Conservation (phyloP, 1,140 invertebrate genomes). For the Apocrypta bakeri region DNA sequence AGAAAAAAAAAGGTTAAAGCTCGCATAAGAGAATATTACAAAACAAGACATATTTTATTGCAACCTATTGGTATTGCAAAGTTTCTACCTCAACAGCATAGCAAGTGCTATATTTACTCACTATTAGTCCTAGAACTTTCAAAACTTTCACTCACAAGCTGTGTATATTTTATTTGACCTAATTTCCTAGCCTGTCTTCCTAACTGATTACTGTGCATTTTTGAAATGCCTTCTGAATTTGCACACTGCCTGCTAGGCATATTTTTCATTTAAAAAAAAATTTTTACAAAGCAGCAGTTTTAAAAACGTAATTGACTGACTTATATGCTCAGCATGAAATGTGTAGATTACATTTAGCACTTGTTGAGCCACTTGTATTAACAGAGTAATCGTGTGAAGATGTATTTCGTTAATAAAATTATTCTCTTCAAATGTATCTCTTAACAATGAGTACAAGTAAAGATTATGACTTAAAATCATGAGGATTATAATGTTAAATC, state of each 20-base stretch:
- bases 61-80: constrained; percentile 22
- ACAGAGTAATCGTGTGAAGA: constrained; percentile 17
- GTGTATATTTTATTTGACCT: constrained; percentile 58
- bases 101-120: constrained; percentile 20
- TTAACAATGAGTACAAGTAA: too few relatives aligned
- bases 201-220: constrained; percentile 45
- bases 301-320: background rate
- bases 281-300: constrained; percentile 5
- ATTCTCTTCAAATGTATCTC: background rate
- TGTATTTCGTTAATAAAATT: constrained; percentile 1
- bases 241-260: background rate
- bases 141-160: constrained; percentile 61
- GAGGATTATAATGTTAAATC: background rate
- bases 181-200: constrained; percentile 50
- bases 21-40: background rate
- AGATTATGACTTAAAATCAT: background rate
- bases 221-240: constrained; percentile 39
- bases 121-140: constrained; percentile 54
- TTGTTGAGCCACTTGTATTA: constrained; percentile 35
- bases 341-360: constrained; percentile 19
- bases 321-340: constrained; percentile 1
- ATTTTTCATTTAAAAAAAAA: constrained; percentile 21
- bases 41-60: constrained; percentile 12
- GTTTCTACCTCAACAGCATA: constrained; percentile 26
- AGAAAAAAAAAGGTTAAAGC: background rate